phyloP scores from a whole-genome alignment of 2,888 invertebrate genomes.

The Zhuqinia jingwanae region DNA sequence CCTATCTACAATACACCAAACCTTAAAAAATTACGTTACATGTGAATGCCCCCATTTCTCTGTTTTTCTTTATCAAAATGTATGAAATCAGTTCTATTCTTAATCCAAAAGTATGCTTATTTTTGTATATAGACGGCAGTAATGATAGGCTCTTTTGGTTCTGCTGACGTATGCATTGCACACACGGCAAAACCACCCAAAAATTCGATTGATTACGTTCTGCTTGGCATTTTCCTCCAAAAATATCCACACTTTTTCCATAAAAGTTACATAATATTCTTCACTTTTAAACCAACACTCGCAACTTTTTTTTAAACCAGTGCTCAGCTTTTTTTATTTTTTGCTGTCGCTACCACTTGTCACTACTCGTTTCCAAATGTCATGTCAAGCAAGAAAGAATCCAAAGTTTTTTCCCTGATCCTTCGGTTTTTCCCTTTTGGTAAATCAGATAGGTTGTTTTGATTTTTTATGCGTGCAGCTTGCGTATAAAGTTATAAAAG shows the following conservation, averaged over 20 bases:
- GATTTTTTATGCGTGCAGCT: conserved; percentile 6
- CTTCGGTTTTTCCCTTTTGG: conserved; percentile 13
- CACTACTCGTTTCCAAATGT: conserved; percentile 46
- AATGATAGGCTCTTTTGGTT: conserved; percentile 1
- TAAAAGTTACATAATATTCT: conserved; percentile 25
- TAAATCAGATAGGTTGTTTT: neutral
- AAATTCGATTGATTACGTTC: conserved; percentile 12
- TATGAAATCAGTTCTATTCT: no score
- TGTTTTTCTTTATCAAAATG: no score
- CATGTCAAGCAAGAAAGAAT: conserved; percentile 55
- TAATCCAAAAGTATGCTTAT: neutral
- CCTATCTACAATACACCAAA: no score
- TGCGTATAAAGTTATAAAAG: conserved; percentile 33
- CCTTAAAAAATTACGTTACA: no score
- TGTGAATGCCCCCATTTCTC: no score
- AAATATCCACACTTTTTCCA: conserved; percentile 15
- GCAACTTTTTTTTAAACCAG: neutral
- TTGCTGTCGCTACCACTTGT: no score
- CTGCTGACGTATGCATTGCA: neutral
- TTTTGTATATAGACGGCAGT: neutral
- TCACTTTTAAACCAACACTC: neutral
- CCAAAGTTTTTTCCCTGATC: conserved; percentile 42
- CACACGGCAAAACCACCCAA: neutral
- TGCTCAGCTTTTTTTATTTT: conserved; percentile 7
- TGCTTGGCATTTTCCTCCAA: conserved; percentile 12